Evolutionary conservation across 64 coral and sea anemone species (phyloP), one percentile per base, ranked within the genome.

Genomic region (Actinia equina): DNA sequence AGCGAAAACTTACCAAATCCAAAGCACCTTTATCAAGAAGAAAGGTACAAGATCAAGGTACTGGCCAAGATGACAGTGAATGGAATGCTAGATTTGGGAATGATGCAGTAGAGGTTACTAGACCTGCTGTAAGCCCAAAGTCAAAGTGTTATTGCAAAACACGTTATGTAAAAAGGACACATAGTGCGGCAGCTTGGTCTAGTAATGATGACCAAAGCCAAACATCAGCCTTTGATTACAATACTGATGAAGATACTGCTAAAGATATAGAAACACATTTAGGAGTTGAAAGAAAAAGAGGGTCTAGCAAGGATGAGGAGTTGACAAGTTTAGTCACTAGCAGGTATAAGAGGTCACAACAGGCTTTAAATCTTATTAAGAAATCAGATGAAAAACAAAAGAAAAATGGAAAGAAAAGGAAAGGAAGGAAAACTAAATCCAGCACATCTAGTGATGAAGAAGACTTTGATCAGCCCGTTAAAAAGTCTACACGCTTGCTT

Each of bases 261-360:
- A 45, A 59, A 60, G 83, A 49, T 49, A 81, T 12, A 44, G 49
- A 62, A 61, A 8, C 7, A 60, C 30, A 2, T 57, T 41, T 44
- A 37, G 19, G 30, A 1, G 18, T 18, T 0, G 62, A 85, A 85
- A 85, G 83, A 85, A 85, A 85, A 18, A 42, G 52, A 41, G 49
- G 6, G 8, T 59, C 83, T 57, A 63, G 83, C 15, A 54, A 17
- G 26, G 83, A 85, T 84, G 82, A 85, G 22, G 55, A 54, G 12
- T 81, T 18, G 3, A 81, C 15, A 20, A 52, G 19, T 46, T 22
- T 20, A 23, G 44, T 17, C 22, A 65, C 18, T n/a, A 65, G 62
- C 22, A 81, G 78, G 22, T 81, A 81, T 18, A 81, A 81, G 49
- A 81, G 52, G 78, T 81, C 78, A 81, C 78, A 81, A 49, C 78